phyloP scores from a whole-genome alignment of 2,888 invertebrate species.

The Drosophila sordidula region DNA sequence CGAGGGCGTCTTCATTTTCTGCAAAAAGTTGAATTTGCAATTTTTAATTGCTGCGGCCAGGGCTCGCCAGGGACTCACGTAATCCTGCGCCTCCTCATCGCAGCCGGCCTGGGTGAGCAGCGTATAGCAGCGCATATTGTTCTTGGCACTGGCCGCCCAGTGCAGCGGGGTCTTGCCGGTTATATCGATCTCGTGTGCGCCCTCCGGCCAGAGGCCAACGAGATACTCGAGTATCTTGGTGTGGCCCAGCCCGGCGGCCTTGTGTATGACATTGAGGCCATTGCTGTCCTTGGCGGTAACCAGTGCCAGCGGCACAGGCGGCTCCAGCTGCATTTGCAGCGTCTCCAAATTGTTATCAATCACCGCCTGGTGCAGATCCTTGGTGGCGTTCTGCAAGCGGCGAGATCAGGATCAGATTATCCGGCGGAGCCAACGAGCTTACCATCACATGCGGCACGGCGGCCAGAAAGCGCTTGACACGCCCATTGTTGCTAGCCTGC shows the following conservation, averaged over 20 bases:
- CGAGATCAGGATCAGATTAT: too few species aligned
- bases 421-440: constrained; percentile 48
- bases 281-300: constrained; percentile 91
- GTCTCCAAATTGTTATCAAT: constrained; percentile 91
- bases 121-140: constrained; percentile 91
- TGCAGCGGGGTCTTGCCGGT: constrained; percentile 95
- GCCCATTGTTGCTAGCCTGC: constrained; percentile 93
- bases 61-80: constrained; percentile 87
- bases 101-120: constrained; percentile 92
- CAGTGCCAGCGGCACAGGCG: constrained; percentile 90
- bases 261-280: constrained; percentile 94
- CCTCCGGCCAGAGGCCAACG: constrained; percentile 89
- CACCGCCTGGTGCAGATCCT: constrained; percentile 92
- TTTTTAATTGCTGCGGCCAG: constrained; percentile 46
- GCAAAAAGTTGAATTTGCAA: constrained; percentile 65
- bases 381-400: constrained; percentile 89
- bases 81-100: constrained; percentile 93
- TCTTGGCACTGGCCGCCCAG: constrained; percentile 93
- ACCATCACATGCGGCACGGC: constrained; percentile 98
- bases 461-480: constrained; percentile 93
- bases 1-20: constrained; percentile 93
- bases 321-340: constrained; percentile 88
- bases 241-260: constrained; percentile 94
- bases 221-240: constrained; percentile 91
- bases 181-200: constrained; percentile 90